A percentile compares a stretch with the other conserved stretches of the same genome.
Evolutionary conservation across 2,797 vertebrate genomes (phyloP).

Genomic region (Coranthus polyacanthus): DNA sequence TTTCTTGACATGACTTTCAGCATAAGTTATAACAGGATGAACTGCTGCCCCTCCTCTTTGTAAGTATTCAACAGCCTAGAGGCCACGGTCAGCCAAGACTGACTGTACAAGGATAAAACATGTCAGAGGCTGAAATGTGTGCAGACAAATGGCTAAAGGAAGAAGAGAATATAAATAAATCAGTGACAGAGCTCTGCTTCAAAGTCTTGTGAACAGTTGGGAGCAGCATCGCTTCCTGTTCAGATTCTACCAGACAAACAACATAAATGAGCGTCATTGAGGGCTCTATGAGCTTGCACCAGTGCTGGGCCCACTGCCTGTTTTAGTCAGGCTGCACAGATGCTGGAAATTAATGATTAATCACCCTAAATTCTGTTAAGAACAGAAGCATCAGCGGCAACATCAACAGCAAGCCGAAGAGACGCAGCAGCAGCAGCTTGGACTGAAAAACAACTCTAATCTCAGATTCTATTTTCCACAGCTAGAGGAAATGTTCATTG

Average conservation of each 20-base stretch:
- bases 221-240: conserved; percentile 35
- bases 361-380: conserved; percentile 57
- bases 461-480: conserved; percentile 25
- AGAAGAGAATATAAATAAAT: conserved; percentile 51
- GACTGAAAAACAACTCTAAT: conserved; percentile 32
- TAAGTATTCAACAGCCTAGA: conserved; percentile 13
- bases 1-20: conserved; percentile 10
- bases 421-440: conserved; percentile 4
- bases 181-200: conserved; percentile 16
- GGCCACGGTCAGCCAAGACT: conserved; percentile 7
- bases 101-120: conserved; percentile 28
- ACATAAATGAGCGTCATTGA: conserved; percentile 51
- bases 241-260: conserved; percentile 58
- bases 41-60: conserved; percentile 18
- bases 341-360: conserved; percentile 72
- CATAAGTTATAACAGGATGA: conserved; percentile 21
- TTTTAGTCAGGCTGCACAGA: conserved; percentile 53
- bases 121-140: conserved; percentile 29
- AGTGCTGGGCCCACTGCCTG: conserved; percentile 29
- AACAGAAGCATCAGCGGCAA: conserved; percentile 34
- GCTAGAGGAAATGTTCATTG: not conserved
- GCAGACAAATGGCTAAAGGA: conserved; percentile 19
- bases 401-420: conserved; percentile 22
- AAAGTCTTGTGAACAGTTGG: conserved; percentile 43
- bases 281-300: conserved; percentile 40